Conservation (phyloP, 2,888 invertebrate species). For the Elmis aenea region DNA sequence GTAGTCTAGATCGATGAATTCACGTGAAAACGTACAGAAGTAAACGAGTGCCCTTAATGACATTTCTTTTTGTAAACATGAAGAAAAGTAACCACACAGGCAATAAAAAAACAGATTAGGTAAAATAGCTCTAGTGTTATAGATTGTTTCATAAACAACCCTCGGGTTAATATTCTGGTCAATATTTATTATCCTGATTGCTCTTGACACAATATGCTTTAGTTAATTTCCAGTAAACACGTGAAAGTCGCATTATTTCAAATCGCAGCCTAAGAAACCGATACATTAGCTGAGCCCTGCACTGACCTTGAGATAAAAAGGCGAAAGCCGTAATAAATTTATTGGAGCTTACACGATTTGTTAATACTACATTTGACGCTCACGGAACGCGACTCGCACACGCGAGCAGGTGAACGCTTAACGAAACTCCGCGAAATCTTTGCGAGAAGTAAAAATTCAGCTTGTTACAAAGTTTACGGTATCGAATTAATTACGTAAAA, state of each 20-base stretch:
- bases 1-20: too few relatives aligned
- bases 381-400: conserved; percentile 23
- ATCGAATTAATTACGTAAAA: conserved; percentile 40
- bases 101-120: too few relatives aligned
- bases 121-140: too few relatives aligned
- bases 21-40: too few relatives aligned
- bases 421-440: neutral
- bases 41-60: too few relatives aligned
- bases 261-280: conserved; percentile 8
- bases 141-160: too few relatives aligned
- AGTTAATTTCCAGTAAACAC: conserved; percentile 17
- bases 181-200: conserved; percentile 14
- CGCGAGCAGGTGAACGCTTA: conserved; percentile 10
- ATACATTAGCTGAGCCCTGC: conserved; percentile 11
- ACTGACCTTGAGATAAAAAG: conserved; percentile 20
- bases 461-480: conserved; percentile 31
- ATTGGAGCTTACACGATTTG: conserved; percentile 29
- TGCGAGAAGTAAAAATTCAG: neutral
- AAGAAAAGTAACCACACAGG: too few relatives aligned
- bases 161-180: too few relatives aligned
- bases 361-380: conserved; percentile 30
- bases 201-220: conserved; percentile 16
- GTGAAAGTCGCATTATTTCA: conserved; percentile 21
- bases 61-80: too few relatives aligned
- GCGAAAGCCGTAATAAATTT: conserved; percentile 29